phyloP scores from a whole-genome alignment of 2,797 vertebrate species.

The Clarias pachynema region DNA sequence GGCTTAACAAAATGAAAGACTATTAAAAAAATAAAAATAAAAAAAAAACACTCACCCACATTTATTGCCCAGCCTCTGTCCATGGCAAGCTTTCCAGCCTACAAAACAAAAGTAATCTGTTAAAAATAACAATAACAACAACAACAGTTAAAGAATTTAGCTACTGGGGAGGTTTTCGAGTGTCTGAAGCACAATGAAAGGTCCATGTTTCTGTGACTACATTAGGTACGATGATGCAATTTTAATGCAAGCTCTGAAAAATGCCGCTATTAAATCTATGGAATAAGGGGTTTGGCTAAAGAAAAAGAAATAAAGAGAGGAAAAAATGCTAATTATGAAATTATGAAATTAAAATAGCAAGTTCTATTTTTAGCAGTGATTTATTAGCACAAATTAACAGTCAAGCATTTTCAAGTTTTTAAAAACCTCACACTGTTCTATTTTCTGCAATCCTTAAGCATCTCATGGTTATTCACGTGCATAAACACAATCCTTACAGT shows the following conservation, averaged over 20 bases:
- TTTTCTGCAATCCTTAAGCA: neutral
- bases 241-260: conserved; percentile 24
- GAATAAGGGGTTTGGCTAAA: neutral
- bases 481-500: neutral
- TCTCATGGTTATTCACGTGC: neutral
- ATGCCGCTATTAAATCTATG: neutral
- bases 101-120: conserved; percentile 51
- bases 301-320: neutral
- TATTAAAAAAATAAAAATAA: conserved; percentile 3
- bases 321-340: neutral
- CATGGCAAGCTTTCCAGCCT: conserved; percentile 95
- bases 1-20: neutral
- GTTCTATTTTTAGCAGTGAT: neutral
- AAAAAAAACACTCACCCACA: conserved; percentile 81
- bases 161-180: neutral
- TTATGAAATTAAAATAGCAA: neutral
- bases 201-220: neutral
- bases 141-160: neutral
- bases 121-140: neutral
- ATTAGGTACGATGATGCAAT: conserved; percentile 35
- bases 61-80: conserved; percentile 98
- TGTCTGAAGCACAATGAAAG: conserved; percentile 12
- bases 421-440: neutral
- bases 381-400: neutral
- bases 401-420: neutral